Conservation (phyloP, 2,888 invertebrate genomes). For the Eulithis prunata region DNA sequence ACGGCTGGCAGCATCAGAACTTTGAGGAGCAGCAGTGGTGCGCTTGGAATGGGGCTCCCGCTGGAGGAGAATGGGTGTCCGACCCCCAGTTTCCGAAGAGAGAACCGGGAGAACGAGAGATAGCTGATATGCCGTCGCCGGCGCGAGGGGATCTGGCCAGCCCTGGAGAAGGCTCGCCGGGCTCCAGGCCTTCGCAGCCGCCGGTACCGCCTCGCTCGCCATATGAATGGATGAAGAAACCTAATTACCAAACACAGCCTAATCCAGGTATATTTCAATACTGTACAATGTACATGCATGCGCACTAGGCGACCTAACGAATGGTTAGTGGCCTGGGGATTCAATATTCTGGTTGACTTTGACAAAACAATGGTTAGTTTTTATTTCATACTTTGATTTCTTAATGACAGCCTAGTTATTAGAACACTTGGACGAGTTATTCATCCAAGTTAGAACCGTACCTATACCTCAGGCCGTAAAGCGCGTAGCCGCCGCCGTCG, state of each 20-base stretch:
- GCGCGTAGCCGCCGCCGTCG: too few relatives aligned
- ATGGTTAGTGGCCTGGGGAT: too few relatives aligned
- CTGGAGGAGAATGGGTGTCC: slow-evolving; percentile 76
- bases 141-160: slow-evolving; percentile 83
- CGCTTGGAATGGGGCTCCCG: slow-evolving; percentile 81
- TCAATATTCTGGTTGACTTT: too few relatives aligned
- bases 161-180: slow-evolving; percentile 81
- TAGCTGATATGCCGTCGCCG: slow-evolving; percentile 77
- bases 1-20: slow-evolving; percentile 80
- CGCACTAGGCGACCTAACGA: too few relatives aligned
- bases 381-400: too few relatives aligned
- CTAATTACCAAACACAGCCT: slow-evolving; percentile 92
- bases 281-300: too few relatives aligned
- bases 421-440: too few relatives aligned
- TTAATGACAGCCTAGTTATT: too few relatives aligned
- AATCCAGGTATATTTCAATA: slow-evolving; percentile 88
- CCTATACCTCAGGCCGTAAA: too few relatives aligned
- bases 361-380: too few relatives aligned
- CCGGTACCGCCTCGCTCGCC: slow-evolving; percentile 91
- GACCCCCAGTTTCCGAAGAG: slow-evolving; percentile 78
- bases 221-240: slow-evolving; percentile 97
- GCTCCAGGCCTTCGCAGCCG: slow-evolving; percentile 79
- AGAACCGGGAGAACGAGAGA: slow-evolving; percentile 73
- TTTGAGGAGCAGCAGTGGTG: slow-evolving; percentile 85
- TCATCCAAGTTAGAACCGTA: too few relatives aligned